Conservation (phyloP, 1,140 invertebrate species). For the Drosophila setifemur region DNA sequence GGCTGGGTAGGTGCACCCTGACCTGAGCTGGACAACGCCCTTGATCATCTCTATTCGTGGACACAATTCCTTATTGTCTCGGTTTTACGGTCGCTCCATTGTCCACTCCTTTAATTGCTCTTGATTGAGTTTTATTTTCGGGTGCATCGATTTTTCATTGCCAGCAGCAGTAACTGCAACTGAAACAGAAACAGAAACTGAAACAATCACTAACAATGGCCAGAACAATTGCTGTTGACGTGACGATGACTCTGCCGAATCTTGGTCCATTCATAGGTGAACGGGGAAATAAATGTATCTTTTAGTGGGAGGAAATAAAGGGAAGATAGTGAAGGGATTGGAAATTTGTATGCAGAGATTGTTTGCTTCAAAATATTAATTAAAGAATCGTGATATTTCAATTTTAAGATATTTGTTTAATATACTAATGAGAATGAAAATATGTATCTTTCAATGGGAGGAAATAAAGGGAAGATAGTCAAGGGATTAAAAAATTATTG, state of each 20-base stretch:
- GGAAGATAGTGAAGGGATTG: background rate
- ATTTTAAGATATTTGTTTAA: too few species aligned
- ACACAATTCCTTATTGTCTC: constrained; percentile 62
- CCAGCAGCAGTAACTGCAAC: constrained; percentile 35
- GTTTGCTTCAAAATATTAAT: too few species aligned
- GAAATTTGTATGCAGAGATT: too few species aligned
- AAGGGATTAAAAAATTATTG: too few species aligned
- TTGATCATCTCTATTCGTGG: constrained; percentile 15
- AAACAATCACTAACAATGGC: constrained; percentile 23
- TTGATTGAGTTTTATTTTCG: constrained; percentile 63
- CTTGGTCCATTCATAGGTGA: constrained; percentile 5
- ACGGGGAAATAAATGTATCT: background rate
- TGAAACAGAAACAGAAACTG: constrained; percentile 3
- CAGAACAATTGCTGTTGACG: constrained; percentile 12
- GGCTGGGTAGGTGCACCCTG: constrained; percentile 3
- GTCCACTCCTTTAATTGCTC: constrained; percentile 66
- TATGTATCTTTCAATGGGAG: background rate
- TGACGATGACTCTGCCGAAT: constrained; percentile 28
- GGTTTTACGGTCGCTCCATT: constrained; percentile 41
- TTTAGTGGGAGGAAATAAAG: background rate
- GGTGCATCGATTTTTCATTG: constrained; percentile 34
- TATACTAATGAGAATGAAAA: too few species aligned
- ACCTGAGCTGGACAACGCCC: constrained; percentile 38
- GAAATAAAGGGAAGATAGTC: background rate
- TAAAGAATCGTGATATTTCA: too few species aligned